These are phyloP conservation scores for Teleopsis dalmanni DNA, from an alignment of 1,140 invertebrate species.

Conservation along the genomic window DNA sequence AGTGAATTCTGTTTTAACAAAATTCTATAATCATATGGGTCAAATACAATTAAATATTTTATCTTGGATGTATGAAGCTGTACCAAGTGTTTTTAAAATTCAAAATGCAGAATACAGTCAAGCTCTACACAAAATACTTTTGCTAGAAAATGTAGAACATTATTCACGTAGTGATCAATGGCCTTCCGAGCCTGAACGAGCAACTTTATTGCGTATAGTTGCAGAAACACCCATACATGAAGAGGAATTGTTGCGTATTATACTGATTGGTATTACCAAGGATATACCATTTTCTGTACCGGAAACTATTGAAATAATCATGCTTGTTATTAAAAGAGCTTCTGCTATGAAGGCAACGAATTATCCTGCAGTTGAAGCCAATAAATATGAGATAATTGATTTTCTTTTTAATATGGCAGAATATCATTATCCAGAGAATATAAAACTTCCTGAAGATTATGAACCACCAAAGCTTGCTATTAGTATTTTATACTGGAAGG, in stretches of 20 bases:
- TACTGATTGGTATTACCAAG: constrained; percentile 77
- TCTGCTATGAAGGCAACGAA: constrained; percentile 63
- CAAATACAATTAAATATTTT: constrained; percentile 75
- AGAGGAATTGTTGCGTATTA: constrained; percentile 70
- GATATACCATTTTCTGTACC: constrained; percentile 72
- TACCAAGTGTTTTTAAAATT: constrained; percentile 66
- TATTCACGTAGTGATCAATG: constrained; percentile 91
- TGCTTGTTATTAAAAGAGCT: constrained; percentile 77
- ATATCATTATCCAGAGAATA: constrained; percentile 90
- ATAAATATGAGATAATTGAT: constrained; percentile 81
- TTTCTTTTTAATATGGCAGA: constrained; percentile 82
- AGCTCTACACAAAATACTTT: constrained; percentile 77
- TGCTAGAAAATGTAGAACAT: constrained; percentile 75
- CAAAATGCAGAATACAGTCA: constrained; percentile 65
- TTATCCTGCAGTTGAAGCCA: constrained; percentile 60
- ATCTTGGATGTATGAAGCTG: constrained; percentile 77
- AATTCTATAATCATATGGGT: constrained; percentile 63
- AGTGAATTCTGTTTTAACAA: constrained; percentile 45
- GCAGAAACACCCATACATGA: constrained; percentile 82
- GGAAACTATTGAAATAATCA: constrained; percentile 78
- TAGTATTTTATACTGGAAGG: constrained; percentile 87
- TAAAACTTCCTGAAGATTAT: constrained; percentile 75
- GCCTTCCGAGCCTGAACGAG: constrained; percentile 81
- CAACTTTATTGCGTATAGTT: constrained; percentile 68
- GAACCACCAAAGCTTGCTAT: constrained; percentile 84